Percentiles rank a stretch among this genome's conserved stretches.
Evolutionary conservation across 2,113 vertebrate species (phyloP).

Genomic region (Podocnemis expansa): DNA sequence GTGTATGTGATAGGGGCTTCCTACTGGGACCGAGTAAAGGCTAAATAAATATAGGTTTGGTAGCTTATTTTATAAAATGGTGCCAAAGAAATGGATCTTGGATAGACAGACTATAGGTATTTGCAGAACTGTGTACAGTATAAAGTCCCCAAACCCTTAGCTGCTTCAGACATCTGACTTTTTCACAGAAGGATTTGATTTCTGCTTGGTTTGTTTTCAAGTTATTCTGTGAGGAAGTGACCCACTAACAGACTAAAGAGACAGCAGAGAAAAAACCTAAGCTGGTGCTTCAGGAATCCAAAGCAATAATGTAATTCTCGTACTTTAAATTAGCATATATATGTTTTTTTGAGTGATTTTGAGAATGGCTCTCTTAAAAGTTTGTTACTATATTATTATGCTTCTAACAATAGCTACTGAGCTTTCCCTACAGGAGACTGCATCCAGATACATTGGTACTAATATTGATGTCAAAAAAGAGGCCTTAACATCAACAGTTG

Average conservation of each 20-base stretch:
- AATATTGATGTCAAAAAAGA: neutral
- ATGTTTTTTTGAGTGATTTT: neutral
- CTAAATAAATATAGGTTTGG: constrained; percentile 51
- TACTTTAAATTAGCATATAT: neutral
- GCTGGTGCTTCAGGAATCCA: neutral
- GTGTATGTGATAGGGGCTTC: constrained; percentile 36
- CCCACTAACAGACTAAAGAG: neutral
- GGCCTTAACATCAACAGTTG: neutral
- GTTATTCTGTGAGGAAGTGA: constrained; percentile 17
- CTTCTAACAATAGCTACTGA: neutral
- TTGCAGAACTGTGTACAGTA: constrained; percentile 29
- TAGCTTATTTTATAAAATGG: constrained; percentile 35
- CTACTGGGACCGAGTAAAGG: constrained; percentile 18
- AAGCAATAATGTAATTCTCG: neutral
- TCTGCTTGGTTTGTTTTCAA: neutral
- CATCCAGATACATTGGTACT: neutral
- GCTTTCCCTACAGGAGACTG: neutral
- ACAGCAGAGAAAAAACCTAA: neutral
- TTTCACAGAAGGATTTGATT: constrained; percentile 6
- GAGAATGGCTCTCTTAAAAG: neutral
- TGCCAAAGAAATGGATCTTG: constrained; percentile 27
- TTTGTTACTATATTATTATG: neutral
- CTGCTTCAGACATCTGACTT: constrained; percentile 16
- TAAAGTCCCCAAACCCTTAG: constrained; percentile 15
- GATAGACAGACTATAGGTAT: constrained; percentile 6